Conservation (phyloP, 2,888 invertebrate genomes). For the Harpalus rubripes region DNA sequence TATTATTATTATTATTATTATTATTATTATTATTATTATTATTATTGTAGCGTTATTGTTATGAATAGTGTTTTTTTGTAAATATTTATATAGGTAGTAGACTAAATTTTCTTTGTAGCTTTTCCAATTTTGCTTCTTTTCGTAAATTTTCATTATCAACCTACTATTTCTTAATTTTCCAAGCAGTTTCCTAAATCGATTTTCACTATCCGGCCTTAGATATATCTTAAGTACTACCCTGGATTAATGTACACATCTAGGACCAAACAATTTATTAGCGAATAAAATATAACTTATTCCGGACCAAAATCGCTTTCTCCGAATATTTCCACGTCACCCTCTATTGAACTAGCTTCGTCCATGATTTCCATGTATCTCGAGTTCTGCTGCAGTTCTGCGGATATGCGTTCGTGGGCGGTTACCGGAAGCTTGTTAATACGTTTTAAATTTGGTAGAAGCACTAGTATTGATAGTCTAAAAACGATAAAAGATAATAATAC, state of each 20-base stretch:
- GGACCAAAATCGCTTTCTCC: background rate
- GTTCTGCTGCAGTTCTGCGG: conserved; percentile 71
- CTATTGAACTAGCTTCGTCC: conserved; percentile 72
- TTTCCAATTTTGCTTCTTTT: background rate
- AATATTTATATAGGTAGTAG: too few species aligned
- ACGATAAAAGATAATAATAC: too few species aligned
- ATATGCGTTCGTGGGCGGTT: conserved; percentile 79
- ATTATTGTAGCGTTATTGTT: too few species aligned
- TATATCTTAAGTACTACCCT: conserved; percentile 5
- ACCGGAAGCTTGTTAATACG: conserved; percentile 80
- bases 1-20: too few species aligned
- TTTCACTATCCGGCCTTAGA: conserved; percentile 20
- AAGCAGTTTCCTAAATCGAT: conserved; percentile 20
- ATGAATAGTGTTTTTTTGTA: too few species aligned
- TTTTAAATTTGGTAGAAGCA: conserved; percentile 79
- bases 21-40: too few species aligned
- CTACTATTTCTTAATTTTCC: conserved; percentile 46
- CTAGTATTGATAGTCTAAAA: conserved; percentile 78
- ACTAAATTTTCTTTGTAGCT: background rate
- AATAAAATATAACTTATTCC: background rate
- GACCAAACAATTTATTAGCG: background rate
- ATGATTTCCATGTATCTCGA: conserved; percentile 73
- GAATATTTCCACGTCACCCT: background rate
- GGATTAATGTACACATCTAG: background rate
- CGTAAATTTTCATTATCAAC: background rate